Conservation (phyloP, 2,797 vertebrate genomes). For the Carduelis carduelis region DNA sequence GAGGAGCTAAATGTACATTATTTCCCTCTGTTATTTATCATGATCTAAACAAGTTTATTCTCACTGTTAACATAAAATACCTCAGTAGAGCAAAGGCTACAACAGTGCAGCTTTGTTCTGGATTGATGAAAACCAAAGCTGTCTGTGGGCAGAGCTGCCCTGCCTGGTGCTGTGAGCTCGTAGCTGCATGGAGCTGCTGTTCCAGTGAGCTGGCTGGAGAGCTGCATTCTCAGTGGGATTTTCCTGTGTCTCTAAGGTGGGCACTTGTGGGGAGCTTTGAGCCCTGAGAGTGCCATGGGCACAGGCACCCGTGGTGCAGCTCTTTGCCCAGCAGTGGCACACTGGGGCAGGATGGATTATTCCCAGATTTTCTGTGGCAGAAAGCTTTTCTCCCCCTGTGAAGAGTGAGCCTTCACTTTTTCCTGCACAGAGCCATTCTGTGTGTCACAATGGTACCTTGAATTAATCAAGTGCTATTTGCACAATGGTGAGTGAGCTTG, state of each 20-base stretch:
- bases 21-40: neutral
- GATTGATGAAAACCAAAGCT: neutral
- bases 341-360: neutral
- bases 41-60: neutral
- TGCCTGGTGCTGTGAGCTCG: neutral
- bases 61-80: neutral
- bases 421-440: neutral
- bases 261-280: neutral
- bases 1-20: neutral
- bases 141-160: neutral
- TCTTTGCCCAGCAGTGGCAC: neutral
- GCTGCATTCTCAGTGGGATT: neutral
- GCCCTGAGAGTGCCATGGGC: neutral
- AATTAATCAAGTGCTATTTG: constrained; percentile 1
- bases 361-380: neutral
- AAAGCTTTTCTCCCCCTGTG: neutral
- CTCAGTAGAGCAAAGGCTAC: neutral
- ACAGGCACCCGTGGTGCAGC: neutral
- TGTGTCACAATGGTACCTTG: neutral
- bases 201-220: neutral
- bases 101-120: neutral
- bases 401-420: neutral
- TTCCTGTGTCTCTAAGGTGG: too few species aligned
- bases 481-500: neutral
- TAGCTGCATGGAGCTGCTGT: neutral